A percentile compares a stretch with the other conserved stretches of the same genome.
These are phyloP conservation scores for Idaea dimidiata DNA, from an alignment of 2,888 invertebrate genomes.

Conservation along the genomic window DNA sequence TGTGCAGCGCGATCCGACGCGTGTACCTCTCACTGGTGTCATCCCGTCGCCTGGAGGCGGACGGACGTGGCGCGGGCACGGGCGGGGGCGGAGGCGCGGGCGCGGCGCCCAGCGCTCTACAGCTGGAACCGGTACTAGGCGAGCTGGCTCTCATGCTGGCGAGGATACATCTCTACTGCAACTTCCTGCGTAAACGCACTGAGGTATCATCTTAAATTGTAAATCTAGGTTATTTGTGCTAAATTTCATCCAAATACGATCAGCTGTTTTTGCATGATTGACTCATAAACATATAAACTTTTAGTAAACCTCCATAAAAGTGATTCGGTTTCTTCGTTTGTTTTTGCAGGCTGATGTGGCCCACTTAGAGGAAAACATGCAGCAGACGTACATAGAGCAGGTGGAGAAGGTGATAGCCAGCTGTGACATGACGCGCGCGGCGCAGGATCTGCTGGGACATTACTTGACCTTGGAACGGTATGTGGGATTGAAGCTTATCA, in stretches of 20 bases:
- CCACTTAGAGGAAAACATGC: conserved; percentile 41
- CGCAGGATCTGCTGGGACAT: conserved; percentile 91
- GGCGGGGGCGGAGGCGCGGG: no score
- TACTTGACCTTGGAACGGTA: conserved; percentile 95
- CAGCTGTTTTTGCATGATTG: no score
- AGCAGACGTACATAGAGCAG: conserved; percentile 39
- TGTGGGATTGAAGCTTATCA: neutral
- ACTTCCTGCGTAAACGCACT: conserved; percentile 90
- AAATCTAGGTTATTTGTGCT: no score
- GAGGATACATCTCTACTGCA: conserved; percentile 93
- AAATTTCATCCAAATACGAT: no score
- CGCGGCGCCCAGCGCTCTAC: conserved; percentile 55
- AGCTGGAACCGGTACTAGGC: conserved; percentile 88
- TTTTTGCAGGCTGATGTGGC: conserved; percentile 47
- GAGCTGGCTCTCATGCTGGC: conserved; percentile 96
- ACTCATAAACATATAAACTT: no score
- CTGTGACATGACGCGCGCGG: conserved; percentile 87
- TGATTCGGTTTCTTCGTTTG: neutral
- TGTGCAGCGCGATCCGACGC: conserved; percentile 50
- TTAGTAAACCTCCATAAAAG: no score
- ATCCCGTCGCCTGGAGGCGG: conserved; percentile 33
- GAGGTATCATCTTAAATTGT: no score
- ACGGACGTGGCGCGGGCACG: conserved; percentile 19
- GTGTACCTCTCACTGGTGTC: conserved; percentile 41
- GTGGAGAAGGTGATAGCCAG: conserved; percentile 84